These are phyloP conservation scores for Rattus rattus DNA, from an alignment of 2,113 vertebrate species.

Conservation along the genomic window DNA sequence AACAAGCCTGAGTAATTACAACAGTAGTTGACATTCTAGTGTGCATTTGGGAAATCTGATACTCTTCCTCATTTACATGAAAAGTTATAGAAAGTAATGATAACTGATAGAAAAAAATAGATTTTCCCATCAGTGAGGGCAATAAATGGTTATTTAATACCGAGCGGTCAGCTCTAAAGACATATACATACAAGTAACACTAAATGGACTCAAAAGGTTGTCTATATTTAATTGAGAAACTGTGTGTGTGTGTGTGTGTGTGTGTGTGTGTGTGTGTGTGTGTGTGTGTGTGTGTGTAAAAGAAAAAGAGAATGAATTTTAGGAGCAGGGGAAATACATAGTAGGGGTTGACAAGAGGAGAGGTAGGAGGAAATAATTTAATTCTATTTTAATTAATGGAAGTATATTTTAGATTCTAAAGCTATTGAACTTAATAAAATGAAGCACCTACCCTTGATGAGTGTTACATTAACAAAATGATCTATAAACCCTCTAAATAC, in stretches of 20 bases:
- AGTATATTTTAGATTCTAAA: neutral
- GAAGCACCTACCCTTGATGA: neutral
- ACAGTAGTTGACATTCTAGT: neutral
- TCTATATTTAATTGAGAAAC: neutral
- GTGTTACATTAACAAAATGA: neutral
- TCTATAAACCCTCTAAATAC: neutral
- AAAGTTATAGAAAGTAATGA: neutral
- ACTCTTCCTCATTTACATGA: neutral
- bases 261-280: neutral
- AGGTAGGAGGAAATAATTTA: neutral
- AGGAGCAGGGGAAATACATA: neutral
- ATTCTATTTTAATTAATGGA: neutral
- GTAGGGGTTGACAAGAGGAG: neutral
- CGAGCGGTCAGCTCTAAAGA: neutral
- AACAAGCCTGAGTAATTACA: neutral
- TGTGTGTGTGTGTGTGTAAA: neutral
- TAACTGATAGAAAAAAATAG: neutral
- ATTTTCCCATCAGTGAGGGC: neutral
- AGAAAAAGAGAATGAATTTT: neutral
- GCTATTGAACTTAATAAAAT: neutral
- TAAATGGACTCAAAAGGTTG: neutral
- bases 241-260: neutral
- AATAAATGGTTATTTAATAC: neutral
- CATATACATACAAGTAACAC: neutral
- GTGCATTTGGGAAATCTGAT: too few relatives aligned